These are phyloP conservation scores for Colletes latitarsis DNA, from an alignment of 1,140 invertebrate genomes.

Conservation along the genomic window DNA sequence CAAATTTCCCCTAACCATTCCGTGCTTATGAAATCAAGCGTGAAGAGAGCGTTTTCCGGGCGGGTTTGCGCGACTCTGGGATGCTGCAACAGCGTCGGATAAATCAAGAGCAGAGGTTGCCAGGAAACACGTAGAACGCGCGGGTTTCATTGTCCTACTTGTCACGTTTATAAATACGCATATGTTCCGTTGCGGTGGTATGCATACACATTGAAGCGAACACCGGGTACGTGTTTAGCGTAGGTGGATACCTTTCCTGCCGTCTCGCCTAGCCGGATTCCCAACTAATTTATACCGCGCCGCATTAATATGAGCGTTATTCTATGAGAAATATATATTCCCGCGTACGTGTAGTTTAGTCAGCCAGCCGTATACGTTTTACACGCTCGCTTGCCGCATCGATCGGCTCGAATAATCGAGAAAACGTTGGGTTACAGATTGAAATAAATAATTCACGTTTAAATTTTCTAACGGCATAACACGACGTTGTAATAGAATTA, in stretches of 20 bases:
- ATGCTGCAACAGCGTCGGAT: conserved; percentile 54
- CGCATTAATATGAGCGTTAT: conserved; percentile 60
- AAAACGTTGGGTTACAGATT: too few species aligned
- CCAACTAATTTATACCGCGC: conserved; percentile 58
- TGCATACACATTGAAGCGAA: neutral
- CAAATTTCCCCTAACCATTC: conserved; percentile 21
- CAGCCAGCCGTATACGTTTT: conserved; percentile 30
- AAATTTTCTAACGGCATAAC: too few species aligned
- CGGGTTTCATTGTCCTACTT: conserved; percentile 62
- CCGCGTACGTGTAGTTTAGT: neutral
- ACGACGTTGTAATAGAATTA: too few species aligned
- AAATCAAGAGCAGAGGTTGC: conserved; percentile 62
- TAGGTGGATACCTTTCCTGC: conserved; percentile 41
- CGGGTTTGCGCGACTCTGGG: conserved; percentile 30
- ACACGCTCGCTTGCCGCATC: conserved; percentile 44
- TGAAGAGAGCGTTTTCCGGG: conserved; percentile 40
- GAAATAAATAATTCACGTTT: too few species aligned
- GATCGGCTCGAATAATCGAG: conserved; percentile 25
- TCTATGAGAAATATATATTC: conserved; percentile 43
- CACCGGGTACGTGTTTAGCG: conserved; percentile 8
- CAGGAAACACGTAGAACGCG: conserved; percentile 56
- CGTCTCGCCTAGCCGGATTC: conserved; percentile 53
- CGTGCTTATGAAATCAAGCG: conserved; percentile 39
- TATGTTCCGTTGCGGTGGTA: conserved; percentile 29
- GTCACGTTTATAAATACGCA: conserved; percentile 62